Evolutionary conservation across 1,140 invertebrate genomes (phyloP), one percentile per base, ranked within the genome.

Genomic region (Lasioglossum albipes): DNA sequence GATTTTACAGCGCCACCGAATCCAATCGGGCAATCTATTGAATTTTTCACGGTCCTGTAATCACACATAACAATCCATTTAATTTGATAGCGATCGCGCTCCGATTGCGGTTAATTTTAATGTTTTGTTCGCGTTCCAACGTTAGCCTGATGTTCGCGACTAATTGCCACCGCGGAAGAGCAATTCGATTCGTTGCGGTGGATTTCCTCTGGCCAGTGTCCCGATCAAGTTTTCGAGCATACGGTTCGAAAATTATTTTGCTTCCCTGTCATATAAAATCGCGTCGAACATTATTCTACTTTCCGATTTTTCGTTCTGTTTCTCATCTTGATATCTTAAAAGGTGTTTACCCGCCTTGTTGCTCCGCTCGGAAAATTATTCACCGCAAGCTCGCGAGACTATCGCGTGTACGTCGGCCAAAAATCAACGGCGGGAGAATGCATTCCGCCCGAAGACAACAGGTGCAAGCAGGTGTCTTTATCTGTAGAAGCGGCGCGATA

Each of bases 21-120:
- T 81, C 7, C 57, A 9, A 18, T n/a, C 45, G 52, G 18, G 49
- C 61, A 66, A 80, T 82, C 61, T 36, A 82, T 85, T 66, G 83
- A 71, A 81, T 78, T 85, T 68, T 74, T 79, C 74, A 79, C 62
- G 62, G 4, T 52, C 2, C 54, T 41, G 45, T 80, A 61, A 69
- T 75, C 64, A 68, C 72, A 36, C 52, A 27, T 68, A 75, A 62
- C 78, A 41, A 75, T 75, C 54, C 42, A 57, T 75, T 80, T 75
- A 68, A 80, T 68, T 75, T n/a, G 79, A 54, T 75, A 80, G 68
- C 79, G 64, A 69, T 13, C 16, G 57, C 7, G 65, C 2, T 27
- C 54, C 3, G 72, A 42, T 27, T 62, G 52, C 20, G 78, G 64
- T 49, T 27, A 31, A 68, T 6, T 52, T 67, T 62, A 68, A 68